Evolutionary conservation across 1,140 invertebrate genomes (phyloP).

Genomic region (Asbolus verrucosus): DNA sequence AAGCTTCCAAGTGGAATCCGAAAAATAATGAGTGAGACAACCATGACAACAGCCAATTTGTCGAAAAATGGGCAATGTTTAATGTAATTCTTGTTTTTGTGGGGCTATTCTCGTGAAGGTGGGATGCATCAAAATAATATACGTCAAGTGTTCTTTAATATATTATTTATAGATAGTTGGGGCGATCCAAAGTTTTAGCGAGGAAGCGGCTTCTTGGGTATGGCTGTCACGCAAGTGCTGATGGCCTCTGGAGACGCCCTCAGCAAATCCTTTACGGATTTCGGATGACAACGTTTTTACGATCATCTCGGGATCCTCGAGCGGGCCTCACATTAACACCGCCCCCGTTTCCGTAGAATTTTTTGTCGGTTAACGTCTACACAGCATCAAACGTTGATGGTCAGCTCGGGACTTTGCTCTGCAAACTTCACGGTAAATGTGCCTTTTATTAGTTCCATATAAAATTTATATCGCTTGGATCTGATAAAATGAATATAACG

Average conservation of each 20-base stretch:
- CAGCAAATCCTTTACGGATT: conserved; percentile 60
- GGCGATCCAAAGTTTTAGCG: conserved; percentile 37
- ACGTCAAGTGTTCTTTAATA: conserved; percentile 43
- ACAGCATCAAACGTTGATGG: conserved; percentile 55
- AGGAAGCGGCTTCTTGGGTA: conserved; percentile 46
- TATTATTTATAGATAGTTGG: conserved; percentile 46
- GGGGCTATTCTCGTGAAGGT: neutral
- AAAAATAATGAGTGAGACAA: no score
- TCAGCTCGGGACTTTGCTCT: conserved; percentile 49
- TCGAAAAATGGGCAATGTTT: conserved; percentile 4
- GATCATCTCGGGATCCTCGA: conserved; percentile 54
- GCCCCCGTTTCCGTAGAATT: conserved; percentile 42
- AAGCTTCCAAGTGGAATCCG: no score
- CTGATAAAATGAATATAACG: conserved; percentile 40
- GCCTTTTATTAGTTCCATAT: conserved; percentile 55
- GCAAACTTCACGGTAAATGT: conserved; percentile 52
- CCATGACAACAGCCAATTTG: no score
- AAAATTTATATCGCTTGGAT: conserved; percentile 51
- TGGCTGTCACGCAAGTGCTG: conserved; percentile 56
- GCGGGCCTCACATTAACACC: conserved; percentile 52
- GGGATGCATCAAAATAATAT: conserved; percentile 28
- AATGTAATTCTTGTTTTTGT: conserved; percentile 8
- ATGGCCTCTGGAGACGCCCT: conserved; percentile 54
- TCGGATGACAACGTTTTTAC: conserved; percentile 61
- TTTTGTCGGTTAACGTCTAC: conserved; percentile 52